Conservation (phyloP, 1,140 invertebrate species). For the Drosophila nigrodunni region DNA sequence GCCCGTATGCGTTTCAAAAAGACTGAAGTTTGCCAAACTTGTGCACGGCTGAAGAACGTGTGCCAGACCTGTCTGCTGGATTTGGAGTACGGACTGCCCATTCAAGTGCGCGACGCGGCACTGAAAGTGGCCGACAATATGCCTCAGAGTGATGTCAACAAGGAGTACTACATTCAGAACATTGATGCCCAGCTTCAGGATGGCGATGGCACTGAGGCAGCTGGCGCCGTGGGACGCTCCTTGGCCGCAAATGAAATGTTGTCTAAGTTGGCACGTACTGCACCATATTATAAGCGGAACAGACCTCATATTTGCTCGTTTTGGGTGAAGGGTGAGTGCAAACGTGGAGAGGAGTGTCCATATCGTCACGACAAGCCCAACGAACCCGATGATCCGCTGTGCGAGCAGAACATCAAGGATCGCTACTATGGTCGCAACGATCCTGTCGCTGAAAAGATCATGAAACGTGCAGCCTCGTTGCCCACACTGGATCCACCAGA, state of each 20-base stretch:
- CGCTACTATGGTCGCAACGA: conserved; percentile 99
- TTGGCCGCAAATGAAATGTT: conserved; percentile 95
- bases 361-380: conserved; percentile 99
- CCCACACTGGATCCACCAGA: conserved; percentile 97
- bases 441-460: conserved; percentile 98
- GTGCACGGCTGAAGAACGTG: conserved; percentile 99
- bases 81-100: conserved; percentile 97
- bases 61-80: conserved; percentile 99
- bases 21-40: conserved; percentile 99
- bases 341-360: conserved; percentile 99
- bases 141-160: conserved; percentile 99
- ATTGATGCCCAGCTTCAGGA: conserved; percentile 89
- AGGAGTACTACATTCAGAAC: conserved; percentile 99
- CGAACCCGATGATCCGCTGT: conserved; percentile 99
- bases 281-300: conserved; percentile 99
- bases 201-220: conserved; percentile 88
- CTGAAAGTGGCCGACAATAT: conserved; percentile 97
- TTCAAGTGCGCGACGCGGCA: conserved; percentile 98
- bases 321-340: conserved; percentile 99
- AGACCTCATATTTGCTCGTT: conserved; percentile 99
- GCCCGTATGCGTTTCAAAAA: conserved; percentile 99
- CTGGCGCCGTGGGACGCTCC: conserved; percentile 89
- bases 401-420: conserved; percentile 99
- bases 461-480: conserved; percentile 96
- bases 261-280: conserved; percentile 97